phyloP scores from a whole-genome alignment of 2,113 vertebrate genomes.

The Hypocryptadius cinnamomeus region DNA sequence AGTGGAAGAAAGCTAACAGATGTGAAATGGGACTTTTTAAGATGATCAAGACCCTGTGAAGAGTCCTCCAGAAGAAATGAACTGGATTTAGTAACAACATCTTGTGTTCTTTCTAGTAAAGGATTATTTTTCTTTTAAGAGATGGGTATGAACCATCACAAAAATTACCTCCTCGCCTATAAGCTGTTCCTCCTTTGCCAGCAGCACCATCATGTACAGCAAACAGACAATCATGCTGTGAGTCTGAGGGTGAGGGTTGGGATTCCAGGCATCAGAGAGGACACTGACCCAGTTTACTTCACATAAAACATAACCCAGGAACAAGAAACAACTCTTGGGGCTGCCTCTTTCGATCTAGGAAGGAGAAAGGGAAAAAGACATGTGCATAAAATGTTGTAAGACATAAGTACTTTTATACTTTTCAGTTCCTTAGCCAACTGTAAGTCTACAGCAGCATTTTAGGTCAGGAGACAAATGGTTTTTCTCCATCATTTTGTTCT shows the following conservation, averaged over 20 bases:
- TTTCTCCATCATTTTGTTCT: background rate
- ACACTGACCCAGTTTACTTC: constrained; percentile 95
- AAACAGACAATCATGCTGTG: constrained; percentile 87
- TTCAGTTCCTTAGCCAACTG: background rate
- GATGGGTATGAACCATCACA: background rate
- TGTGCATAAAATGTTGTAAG: background rate
- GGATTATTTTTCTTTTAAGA: background rate
- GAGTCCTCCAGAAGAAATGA: background rate
- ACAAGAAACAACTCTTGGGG: constrained; percentile 94
- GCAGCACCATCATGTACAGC: constrained; percentile 88
- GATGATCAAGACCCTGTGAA: background rate
- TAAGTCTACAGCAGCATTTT: background rate
- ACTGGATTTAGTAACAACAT: background rate
- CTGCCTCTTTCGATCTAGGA: constrained; percentile 93
- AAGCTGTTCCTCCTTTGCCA: constrained; percentile 89
- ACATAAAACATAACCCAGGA: constrained; percentile 88
- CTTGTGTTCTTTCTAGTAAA: background rate
- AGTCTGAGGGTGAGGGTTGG: constrained; percentile 67
- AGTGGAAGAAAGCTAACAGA: background rate
- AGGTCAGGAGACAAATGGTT: background rate
- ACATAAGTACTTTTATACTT: background rate
- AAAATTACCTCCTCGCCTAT: constrained; percentile 76
- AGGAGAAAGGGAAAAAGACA: background rate
- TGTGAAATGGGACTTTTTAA: background rate
- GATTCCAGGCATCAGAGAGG: constrained; percentile 81